These are phyloP conservation scores for Streptopelia turtur DNA, from an alignment of 2,797 vertebrate species.

Conservation along the genomic window DNA sequence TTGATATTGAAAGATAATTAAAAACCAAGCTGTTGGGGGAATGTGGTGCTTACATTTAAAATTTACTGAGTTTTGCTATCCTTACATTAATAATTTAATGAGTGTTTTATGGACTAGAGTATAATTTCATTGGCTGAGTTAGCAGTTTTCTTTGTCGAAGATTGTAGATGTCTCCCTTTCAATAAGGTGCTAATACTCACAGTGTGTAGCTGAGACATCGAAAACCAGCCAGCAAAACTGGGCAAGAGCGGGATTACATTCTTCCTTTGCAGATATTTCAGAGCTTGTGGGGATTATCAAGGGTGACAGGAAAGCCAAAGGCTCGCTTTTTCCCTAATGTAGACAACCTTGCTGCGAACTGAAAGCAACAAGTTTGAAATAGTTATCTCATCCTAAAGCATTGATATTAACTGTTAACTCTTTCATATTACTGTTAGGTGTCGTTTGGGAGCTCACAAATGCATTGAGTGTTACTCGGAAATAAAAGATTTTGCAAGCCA, in stretches of 20 bases:
- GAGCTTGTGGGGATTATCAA: not conserved
- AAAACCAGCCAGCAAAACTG: not conserved
- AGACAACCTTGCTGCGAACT: not conserved
- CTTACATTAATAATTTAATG: not conserved
- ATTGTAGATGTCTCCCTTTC: not conserved
- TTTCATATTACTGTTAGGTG: constrained; percentile 75
- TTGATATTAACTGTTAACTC: not conserved
- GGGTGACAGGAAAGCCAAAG: not conserved
- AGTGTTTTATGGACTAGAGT: not conserved
- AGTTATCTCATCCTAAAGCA: not conserved
- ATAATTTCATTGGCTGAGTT: not conserved
- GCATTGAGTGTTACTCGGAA: constrained; percentile 89
- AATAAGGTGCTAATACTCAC: not conserved
- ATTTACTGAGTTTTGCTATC: not conserved
- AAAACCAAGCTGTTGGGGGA: not conserved
- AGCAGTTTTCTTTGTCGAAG: not conserved
- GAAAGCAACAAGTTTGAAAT: not conserved
- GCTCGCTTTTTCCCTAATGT: not conserved
- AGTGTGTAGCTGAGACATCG: not conserved
- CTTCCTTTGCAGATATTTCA: not conserved
- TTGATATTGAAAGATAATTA: too few relatives aligned
- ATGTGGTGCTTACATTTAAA: not conserved
- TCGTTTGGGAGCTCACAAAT: constrained; percentile 80
- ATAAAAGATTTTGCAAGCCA: constrained; percentile 91
- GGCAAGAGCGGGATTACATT: not conserved